Percentiles rank a stretch among this genome's conserved stretches.
These are phyloP conservation scores for Halisarca cf. caerulea DNA, from an alignment of 37 sponge, comb jelly and placozoan species.

Conservation along the genomic window DNA sequence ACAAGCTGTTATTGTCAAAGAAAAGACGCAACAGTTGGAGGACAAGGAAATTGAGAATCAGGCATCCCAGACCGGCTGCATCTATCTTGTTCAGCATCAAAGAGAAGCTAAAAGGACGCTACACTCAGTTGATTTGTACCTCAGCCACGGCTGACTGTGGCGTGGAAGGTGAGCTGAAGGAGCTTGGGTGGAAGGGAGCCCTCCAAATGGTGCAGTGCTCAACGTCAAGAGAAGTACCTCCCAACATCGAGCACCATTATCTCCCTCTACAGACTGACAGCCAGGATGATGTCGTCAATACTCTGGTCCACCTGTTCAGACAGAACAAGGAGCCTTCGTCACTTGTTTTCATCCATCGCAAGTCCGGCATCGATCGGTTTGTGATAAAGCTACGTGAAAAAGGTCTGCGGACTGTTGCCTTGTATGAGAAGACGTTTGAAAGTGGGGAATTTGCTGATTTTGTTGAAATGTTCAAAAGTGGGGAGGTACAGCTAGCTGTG, in stretches of 20 bases:
- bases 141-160: conserved; percentile 50
- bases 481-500: conserved; percentile 52
- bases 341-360: conserved; percentile 60
- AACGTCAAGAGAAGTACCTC: background rate
- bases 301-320: conserved; percentile 27
- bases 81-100: conserved; percentile 14
- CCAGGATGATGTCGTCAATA: conserved; percentile 12
- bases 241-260: conserved; percentile 37
- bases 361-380: conserved; percentile 43
- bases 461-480: conserved; percentile 40
- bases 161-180: conserved; percentile 34
- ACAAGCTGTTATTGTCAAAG: conserved; percentile 37
- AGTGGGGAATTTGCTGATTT: conserved; percentile 36
- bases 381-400: conserved; percentile 28
- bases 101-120: background rate
- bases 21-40: conserved; percentile 4
- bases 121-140: conserved; percentile 47
- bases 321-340: conserved; percentile 29
- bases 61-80: conserved; percentile 44
- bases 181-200: conserved; percentile 46
- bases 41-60: conserved; percentile 11
- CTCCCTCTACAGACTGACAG: background rate
- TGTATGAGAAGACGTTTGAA: conserved; percentile 20
- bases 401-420: conserved; percentile 45
- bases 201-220: background rate